Evolutionary conservation across 23 tunicate genomes (phyloP).

Genomic region (Oikopleura vanhoeffeni): DNA sequence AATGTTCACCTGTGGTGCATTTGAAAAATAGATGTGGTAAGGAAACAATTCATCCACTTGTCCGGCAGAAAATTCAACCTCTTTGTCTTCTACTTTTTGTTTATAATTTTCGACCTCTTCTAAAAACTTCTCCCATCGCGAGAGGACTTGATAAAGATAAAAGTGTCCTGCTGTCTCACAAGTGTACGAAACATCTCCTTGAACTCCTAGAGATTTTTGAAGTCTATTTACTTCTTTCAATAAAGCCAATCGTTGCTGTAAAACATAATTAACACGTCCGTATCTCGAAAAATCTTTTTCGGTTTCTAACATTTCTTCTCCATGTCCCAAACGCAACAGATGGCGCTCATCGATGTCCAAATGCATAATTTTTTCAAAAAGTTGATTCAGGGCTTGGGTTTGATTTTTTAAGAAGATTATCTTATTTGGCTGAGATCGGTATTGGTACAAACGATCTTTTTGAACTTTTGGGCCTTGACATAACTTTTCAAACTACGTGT

Average conservation of each 20-base stretch:
- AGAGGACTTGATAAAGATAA: conserved; percentile 69
- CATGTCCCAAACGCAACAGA: conserved; percentile 93
- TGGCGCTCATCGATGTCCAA: conserved; percentile 94
- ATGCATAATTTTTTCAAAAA: conserved; percentile 95
- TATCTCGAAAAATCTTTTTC: conserved; percentile 94
- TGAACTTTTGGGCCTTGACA: no score
- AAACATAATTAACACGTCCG: conserved; percentile 78
- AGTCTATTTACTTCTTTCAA: conserved; percentile 69
- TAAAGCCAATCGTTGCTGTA: conserved; percentile 47
- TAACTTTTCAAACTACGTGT: no score
- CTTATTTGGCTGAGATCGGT: no score
- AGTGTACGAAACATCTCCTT: conserved; percentile 89
- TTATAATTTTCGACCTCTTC: background rate
- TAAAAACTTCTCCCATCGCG: conserved; percentile 90
- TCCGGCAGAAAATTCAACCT: conserved; percentile 15
- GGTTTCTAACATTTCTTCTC: conserved; percentile 86
- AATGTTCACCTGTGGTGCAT: conserved; percentile 24
- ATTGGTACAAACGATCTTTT: no score
- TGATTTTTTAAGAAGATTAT: no score
- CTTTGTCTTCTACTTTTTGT: background rate
- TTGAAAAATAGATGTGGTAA: conserved; percentile 37
- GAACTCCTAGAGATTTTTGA: conserved; percentile 60
- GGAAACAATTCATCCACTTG: conserved; percentile 40
- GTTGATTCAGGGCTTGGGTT: conserved; percentile 87
- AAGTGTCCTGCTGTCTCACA: conserved; percentile 98